Evolutionary conservation across 2,888 invertebrate species (phyloP), one percentile per base, ranked within the genome.

Genomic region (Catocala nupta): DNA sequence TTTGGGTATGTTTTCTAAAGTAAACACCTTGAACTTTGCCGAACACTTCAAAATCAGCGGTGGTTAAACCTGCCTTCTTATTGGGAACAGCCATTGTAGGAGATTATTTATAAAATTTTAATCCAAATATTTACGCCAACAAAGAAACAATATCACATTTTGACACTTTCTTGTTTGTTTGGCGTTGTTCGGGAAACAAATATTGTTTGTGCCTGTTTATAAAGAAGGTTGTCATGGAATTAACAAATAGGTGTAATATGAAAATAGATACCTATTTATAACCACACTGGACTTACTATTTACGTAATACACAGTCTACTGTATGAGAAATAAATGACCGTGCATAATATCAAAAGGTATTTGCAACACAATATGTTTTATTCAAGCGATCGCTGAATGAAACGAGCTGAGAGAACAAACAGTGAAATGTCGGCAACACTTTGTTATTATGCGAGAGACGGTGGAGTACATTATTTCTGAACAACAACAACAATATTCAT

Each of bases 1-100:
- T 92, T 81, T 96, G 95, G 0, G 97, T 97, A 80, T 96, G 95
- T 95, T 97, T 94, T 43, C 94, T 86, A 59, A 94, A 94, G 71
- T 83, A 92, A 59, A 94, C 94, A 74, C 95, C 96, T 91, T 96
- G 96, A 9, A 96, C 96, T 82, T 91, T 94, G 1, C 96, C 96
- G 72, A 90, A 96, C 7, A 96, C 93, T 84, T 96, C 96, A 73
- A 95, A 96, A 79, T 96, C 95, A 0, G 86, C 63, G 9, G 90
- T 87, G 13, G 73, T 63, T 45, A 91, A 73, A 7, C 73, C 81
- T 5, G 77, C 54, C 71, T 81, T 89, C 45, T 81, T 86, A 66
- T 77, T 82, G 9, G 56, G 10, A 5, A 76, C 73, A 55, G 84
- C 75, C 89, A 89, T 77, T 9, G 5, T 50, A 25, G 13, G 4